Percentiles rank a stretch among this genome's conserved stretches.
Evolutionary conservation across 2,888 invertebrate species (phyloP).

Genomic region (Chloroclystis v-ata): DNA sequence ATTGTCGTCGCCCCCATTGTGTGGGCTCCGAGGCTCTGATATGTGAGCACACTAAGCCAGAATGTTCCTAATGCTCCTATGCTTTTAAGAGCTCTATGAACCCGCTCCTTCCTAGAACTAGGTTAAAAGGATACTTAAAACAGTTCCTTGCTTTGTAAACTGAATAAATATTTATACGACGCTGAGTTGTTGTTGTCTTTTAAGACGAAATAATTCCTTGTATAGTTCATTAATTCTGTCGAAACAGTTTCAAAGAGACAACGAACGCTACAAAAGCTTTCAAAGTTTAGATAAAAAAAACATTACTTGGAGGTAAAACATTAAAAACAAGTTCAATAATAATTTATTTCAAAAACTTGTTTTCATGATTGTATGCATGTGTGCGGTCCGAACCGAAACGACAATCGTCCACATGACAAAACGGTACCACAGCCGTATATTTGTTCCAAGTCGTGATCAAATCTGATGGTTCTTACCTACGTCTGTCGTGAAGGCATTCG

Average conservation of each 20-base stretch:
- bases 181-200: not conserved
- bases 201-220: too few relatives aligned
- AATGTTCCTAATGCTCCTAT: constrained; percentile 27
- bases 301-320: not conserved
- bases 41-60: constrained; percentile 24
- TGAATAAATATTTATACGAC: constrained; percentile 9
- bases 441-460: constrained; percentile 43
- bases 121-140: constrained; percentile 19
- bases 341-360: not conserved
- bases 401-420: constrained; percentile 43
- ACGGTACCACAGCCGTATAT: constrained; percentile 42
- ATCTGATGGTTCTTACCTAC: constrained; percentile 33
- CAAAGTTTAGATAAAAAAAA: not conserved
- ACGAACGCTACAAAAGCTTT: not conserved
- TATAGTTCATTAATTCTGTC: not conserved
- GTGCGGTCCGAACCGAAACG: constrained; percentile 30
- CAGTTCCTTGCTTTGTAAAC: constrained; percentile 22
- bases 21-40: constrained; percentile 32
- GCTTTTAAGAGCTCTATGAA: constrained; percentile 14
- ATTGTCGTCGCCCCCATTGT: constrained; percentile 53
- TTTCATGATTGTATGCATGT: constrained; percentile 27
- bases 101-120: constrained; percentile 14
- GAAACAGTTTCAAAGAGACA: too few relatives aligned
- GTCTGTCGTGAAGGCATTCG: constrained; percentile 29
- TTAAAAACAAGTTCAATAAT: not conserved